A percentile compares a stretch with the other conserved stretches of the same genome.
These are phyloP conservation scores for Corythornis leucogaster DNA, from an alignment of 2,797 vertebrate genomes.

Conservation along the genomic window DNA sequence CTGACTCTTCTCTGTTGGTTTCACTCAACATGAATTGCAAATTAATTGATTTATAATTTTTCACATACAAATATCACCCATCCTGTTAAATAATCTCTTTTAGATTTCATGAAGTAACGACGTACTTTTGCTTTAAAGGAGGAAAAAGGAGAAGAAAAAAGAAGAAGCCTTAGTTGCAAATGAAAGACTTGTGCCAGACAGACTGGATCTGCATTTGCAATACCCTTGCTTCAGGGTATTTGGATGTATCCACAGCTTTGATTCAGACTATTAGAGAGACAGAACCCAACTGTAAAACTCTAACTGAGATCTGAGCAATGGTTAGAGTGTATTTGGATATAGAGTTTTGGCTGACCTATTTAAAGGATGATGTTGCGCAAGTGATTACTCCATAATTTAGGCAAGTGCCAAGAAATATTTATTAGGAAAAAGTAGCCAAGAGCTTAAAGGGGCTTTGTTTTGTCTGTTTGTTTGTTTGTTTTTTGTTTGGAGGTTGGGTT, in stretches of 20 bases:
- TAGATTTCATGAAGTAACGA: not conserved
- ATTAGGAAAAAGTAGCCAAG: conserved; percentile 45
- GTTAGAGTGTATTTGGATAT: conserved; percentile 31
- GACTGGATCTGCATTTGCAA: conserved; percentile 28
- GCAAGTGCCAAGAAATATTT: conserved; percentile 49
- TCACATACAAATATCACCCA: not conserved
- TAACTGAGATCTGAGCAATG: conserved; percentile 33
- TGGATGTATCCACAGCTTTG: conserved; percentile 57
- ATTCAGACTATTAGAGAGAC: conserved; percentile 57
- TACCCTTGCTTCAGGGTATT: conserved; percentile 63
- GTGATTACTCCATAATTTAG: conserved; percentile 50
- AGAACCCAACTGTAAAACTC: conserved; percentile 52
- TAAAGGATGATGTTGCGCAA: conserved; percentile 59
- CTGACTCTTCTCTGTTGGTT: not conserved
- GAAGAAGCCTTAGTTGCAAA: conserved; percentile 1
- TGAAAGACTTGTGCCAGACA: conserved; percentile 27
- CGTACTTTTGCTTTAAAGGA: not conserved
- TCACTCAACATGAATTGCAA: not conserved
- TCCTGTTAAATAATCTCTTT: not conserved
- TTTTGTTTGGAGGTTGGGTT: no score
- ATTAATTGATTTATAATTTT: conserved; percentile 31
- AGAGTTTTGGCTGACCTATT: conserved; percentile 65
- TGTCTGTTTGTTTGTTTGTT: not conserved
- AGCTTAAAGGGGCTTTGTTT: not conserved
- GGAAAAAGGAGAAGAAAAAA: not conserved